phyloP scores from a whole-genome alignment of 2,888 invertebrate genomes.

The Pterostichus niger region DNA sequence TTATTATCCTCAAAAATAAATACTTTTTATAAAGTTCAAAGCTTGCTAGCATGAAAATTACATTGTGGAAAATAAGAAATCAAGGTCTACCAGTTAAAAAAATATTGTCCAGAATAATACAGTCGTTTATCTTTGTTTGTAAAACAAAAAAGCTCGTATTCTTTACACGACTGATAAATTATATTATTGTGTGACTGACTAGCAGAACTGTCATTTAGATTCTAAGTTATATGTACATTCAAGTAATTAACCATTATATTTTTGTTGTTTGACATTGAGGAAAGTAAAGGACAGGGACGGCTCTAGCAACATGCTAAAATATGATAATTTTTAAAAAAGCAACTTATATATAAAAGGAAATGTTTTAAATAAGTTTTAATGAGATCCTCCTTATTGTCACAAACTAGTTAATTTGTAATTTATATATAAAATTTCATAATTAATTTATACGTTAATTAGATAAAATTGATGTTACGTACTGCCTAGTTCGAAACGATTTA shows the following conservation, averaged over 20 bases:
- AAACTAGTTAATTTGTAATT: too few species aligned
- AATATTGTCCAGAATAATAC: slow-evolving; percentile 12
- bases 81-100: not conserved
- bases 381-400: too few species aligned
- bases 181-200: slow-evolving; percentile 56
- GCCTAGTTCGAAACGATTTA: too few species aligned
- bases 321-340: not conserved
- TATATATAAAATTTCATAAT: too few species aligned
- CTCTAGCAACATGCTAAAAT: not conserved
- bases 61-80: not conserved
- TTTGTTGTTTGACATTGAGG: slow-evolving; percentile 20
- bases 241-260: slow-evolving; percentile 12
- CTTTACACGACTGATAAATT: slow-evolving; percentile 8
- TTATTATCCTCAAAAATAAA: not conserved
- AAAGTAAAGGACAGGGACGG: slow-evolving; percentile 4
- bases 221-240: slow-evolving; percentile 33
- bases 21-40: not conserved
- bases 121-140: slow-evolving; percentile 17
- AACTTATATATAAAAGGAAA: too few species aligned
- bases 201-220: slow-evolving; percentile 33
- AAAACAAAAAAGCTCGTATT: slow-evolving; percentile 13
- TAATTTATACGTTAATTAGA: too few species aligned
- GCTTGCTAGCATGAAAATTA: too few species aligned
- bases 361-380: too few species aligned
- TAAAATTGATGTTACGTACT: too few species aligned